These are phyloP conservation scores for Periphyllus acericola DNA, from an alignment of 2,888 invertebrate species.

Conservation along the genomic window DNA sequence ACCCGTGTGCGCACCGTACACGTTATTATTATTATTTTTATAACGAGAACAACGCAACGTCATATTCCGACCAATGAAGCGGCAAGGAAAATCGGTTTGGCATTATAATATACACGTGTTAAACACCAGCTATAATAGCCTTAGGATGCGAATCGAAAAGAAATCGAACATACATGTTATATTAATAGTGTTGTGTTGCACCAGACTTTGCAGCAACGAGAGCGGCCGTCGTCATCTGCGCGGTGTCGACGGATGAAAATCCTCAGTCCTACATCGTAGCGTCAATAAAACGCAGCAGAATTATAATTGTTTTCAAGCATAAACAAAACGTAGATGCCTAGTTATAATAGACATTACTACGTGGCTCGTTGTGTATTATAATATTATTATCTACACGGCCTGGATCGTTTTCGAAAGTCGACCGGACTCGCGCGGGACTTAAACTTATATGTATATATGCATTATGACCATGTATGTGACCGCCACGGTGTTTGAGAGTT, in stretches of 20 bases:
- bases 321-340: too few species aligned
- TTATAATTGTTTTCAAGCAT: background rate
- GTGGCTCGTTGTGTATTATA: too few species aligned
- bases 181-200: too few species aligned
- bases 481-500: slow-evolving; percentile 1
- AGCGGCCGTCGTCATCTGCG: too few species aligned
- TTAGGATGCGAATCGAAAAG: background rate
- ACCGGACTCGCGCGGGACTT: background rate
- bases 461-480: background rate
- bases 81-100: background rate
- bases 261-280: too few species aligned
- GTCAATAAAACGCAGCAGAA: too few species aligned
- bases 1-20: background rate
- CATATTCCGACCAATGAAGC: background rate
- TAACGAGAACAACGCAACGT: background rate
- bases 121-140: background rate
- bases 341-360: too few species aligned
- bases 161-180: background rate
- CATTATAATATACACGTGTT: background rate
- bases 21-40: background rate
- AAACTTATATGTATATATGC: background rate
- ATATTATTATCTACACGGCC: background rate
- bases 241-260: too few species aligned
- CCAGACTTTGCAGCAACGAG: too few species aligned
- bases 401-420: slow-evolving; percentile 25